These are phyloP conservation scores for Bradysia coprophila DNA, from an alignment of 1,140 invertebrate genomes.

Conservation along the genomic window DNA sequence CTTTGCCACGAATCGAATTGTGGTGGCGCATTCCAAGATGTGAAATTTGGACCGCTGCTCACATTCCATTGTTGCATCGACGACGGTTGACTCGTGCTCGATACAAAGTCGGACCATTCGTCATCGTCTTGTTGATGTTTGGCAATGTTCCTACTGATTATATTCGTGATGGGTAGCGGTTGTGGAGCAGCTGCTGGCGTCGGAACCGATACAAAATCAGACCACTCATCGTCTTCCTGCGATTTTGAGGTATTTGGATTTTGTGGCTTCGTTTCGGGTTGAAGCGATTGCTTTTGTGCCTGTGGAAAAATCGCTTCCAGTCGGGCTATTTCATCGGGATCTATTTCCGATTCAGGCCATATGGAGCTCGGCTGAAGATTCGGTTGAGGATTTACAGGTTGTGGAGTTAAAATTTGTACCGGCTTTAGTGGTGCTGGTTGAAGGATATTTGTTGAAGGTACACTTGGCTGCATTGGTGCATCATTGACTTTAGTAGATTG, in stretches of 20 bases:
- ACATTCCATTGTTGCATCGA: neutral
- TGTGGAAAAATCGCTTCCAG: slow-evolving; percentile 24
- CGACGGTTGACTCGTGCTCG: slow-evolving; percentile 20
- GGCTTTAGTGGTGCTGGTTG: neutral
- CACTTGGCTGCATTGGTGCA: too few species aligned
- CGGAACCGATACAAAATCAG: slow-evolving; percentile 34
- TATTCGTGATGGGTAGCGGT: slow-evolving; percentile 8
- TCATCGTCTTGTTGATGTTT: slow-evolving; percentile 26
- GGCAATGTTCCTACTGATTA: slow-evolving; percentile 8
- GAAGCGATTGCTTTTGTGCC: neutral
- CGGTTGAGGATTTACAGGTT: neutral
- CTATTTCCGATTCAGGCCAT: slow-evolving; percentile 42
- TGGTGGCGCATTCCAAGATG: slow-evolving; percentile 11
- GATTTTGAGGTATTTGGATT: slow-evolving; percentile 15
- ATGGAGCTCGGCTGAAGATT: slow-evolving; percentile 30
- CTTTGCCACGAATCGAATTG: neutral
- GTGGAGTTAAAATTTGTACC: neutral
- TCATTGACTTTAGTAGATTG: too few species aligned
- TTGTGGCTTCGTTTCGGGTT: slow-evolving; percentile 12
- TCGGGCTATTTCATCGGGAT: slow-evolving; percentile 37
- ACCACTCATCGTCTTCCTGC: slow-evolving; percentile 32
- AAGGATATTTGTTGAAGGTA: neutral
- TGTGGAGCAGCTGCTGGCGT: slow-evolving; percentile 13
- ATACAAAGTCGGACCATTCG: slow-evolving; percentile 44
- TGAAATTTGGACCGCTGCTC: slow-evolving; percentile 15